Evolutionary conservation across 1,140 invertebrate genomes (phyloP), one percentile per base, ranked within the genome.

Genomic region (Sarcophaga peregrina): DNA sequence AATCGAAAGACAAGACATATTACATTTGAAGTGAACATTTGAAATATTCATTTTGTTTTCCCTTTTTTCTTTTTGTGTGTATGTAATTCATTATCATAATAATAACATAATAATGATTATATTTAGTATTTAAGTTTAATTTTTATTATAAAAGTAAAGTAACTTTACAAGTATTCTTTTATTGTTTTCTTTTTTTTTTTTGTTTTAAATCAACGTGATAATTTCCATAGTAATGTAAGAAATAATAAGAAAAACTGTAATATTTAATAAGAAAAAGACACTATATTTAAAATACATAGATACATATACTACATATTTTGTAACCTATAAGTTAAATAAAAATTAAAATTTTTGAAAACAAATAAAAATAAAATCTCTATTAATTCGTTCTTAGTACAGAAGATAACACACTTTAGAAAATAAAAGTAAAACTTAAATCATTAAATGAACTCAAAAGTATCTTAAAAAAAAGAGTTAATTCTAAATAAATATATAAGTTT

Each of bases 151-250:
- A 76, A 17, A 25, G n/a, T 76, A 48, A 76, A 76, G 15, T 76
- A 50, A 78, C 17, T 78, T 78, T 17, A 78, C 20, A 78, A 78
- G 75, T 78, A 78, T 78, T 78, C 45, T 76, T 68, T n/a, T n/a
- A n/a, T n/a, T n/a, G n/a, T n/a, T n/a, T n/a, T n/a, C n/a, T n/a
- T n/a, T n/a, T n/a, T 4, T 37, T 37, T 37, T 37, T 37, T 72
- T 68, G 58, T 68, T 68, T 76, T 45, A 76, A 76, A 76, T 76
- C 5, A 78, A 50, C 75, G 75, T 78, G 75, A 78, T 78, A 78
- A 78, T 78, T 68, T 20, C 58, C 17, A 68, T 68, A 68, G 58
- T 68, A 20, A 20, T 68, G 11, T 68, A 68, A 9, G 58, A 17
- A 68, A 68, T 9, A 68, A 68, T 68, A 68, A 68, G 20, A n/a